Percentiles rank a stretch among this genome's conserved stretches.
Evolutionary conservation across 2,888 invertebrate genomes (phyloP).

Genomic region (Anoplius nigerrimus): DNA sequence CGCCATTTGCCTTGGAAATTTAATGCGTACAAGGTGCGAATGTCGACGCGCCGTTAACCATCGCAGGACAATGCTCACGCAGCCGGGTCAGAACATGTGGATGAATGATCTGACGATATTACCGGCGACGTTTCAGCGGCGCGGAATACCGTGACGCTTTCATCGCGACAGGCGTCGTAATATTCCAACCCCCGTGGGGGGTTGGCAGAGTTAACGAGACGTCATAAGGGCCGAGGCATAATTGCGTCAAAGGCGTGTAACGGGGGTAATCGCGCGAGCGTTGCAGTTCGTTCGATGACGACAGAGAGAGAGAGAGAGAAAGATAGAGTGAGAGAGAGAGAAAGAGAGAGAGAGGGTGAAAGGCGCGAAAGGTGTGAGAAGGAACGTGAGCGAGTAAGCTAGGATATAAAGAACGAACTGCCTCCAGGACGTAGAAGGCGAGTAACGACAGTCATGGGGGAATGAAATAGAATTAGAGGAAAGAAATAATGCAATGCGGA

Average conservation of each 20-base stretch:
- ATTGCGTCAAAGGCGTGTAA: slow-evolving; percentile 65
- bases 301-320: not conserved
- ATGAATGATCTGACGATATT: too few species aligned
- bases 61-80: too few species aligned
- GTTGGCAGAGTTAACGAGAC: slow-evolving; percentile 59
- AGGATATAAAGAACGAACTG: slow-evolving; percentile 10
- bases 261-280: slow-evolving; percentile 57
- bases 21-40: too few species aligned
- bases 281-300: slow-evolving; percentile 12
- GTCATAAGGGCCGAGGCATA: slow-evolving; percentile 60
- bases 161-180: not conserved
- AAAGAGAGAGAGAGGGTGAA: not conserved
- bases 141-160: not conserved
- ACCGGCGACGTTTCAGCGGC: slow-evolving; percentile 2
- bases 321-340: slow-evolving; percentile 13
- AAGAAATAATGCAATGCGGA: slow-evolving; percentile 55
- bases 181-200: slow-evolving; percentile 34
- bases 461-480: slow-evolving; percentile 57
- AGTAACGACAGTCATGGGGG: slow-evolving; percentile 36
- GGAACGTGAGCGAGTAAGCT: slow-evolving; percentile 9
- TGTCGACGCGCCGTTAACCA: too few species aligned
- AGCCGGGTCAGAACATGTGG: too few species aligned
- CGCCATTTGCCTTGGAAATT: too few species aligned
- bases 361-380: not conserved
- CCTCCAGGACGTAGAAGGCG: too few species aligned